Conservation (phyloP, 2,888 invertebrate genomes). For the Odontothrips loti region DNA sequence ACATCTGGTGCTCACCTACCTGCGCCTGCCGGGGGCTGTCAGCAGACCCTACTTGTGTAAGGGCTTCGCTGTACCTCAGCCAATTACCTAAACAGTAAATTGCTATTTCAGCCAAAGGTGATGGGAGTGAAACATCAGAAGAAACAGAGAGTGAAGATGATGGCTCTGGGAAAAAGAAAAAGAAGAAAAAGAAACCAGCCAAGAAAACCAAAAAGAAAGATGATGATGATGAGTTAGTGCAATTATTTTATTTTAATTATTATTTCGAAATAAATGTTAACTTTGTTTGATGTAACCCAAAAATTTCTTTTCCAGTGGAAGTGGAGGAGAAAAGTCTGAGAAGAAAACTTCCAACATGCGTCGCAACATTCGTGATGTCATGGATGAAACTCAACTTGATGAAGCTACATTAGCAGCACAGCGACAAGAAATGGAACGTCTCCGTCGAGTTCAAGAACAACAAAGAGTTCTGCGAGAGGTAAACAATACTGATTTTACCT, state of each 20-base stretch:
- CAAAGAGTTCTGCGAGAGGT: constrained; percentile 73
- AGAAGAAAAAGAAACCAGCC: constrained; percentile 13
- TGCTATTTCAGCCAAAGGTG: not conserved
- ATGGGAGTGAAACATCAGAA: not conserved
- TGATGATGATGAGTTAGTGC: constrained; percentile 36
- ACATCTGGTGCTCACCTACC: no score
- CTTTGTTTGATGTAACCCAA: not conserved
- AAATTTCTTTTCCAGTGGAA: constrained; percentile 37
- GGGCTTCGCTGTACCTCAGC: no score
- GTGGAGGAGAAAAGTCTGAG: constrained; percentile 44
- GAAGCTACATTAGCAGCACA: constrained; percentile 89
- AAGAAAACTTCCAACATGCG: constrained; percentile 63
- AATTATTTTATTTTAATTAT: not conserved
- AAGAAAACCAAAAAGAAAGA: constrained; percentile 35
- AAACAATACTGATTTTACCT: not conserved
- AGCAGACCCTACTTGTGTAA: no score
- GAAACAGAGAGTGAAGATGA: constrained; percentile 14
- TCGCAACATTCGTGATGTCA: constrained; percentile 85
- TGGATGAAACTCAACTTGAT: constrained; percentile 89
- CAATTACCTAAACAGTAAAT: constrained; percentile 13
- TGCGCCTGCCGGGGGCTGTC: no score
- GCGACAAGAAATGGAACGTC: constrained; percentile 83
- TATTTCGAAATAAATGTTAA: not conserved
- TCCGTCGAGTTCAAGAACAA: constrained; percentile 78
- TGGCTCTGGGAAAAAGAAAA: constrained; percentile 31